phyloP scores from a whole-genome alignment of 2,888 invertebrate genomes.

The Calliscelio sp. region DNA sequence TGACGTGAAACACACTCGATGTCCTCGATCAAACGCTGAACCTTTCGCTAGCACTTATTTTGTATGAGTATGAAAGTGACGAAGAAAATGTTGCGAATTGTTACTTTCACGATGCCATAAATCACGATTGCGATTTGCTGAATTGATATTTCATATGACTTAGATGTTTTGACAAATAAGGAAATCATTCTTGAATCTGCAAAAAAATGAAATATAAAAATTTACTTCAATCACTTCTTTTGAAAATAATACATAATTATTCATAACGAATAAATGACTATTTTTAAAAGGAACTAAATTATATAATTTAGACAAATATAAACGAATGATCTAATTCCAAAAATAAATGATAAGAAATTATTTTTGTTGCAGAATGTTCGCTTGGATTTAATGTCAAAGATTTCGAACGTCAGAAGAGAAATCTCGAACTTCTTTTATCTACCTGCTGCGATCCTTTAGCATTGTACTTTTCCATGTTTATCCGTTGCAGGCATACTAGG shows the following conservation, averaged over 20 bases:
- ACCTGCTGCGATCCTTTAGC: neutral
- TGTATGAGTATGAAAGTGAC: neutral
- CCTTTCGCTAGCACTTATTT: neutral
- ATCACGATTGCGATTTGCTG: neutral
- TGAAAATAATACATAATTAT: too few relatives aligned
- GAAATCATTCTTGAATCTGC: too few relatives aligned
- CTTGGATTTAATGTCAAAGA: neutral
- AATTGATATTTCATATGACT: neutral
- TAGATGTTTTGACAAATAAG: neutral
- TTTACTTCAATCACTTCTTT: too few relatives aligned
- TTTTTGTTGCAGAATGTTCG: neutral
- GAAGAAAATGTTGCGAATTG: neutral
- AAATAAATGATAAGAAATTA: too few relatives aligned
- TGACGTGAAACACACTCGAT: neutral
- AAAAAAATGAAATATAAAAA: too few relatives aligned
- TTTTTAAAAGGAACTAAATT: too few relatives aligned
- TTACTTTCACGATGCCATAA: neutral
- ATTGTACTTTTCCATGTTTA: slow-evolving; percentile 17
- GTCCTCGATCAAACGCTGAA: neutral
- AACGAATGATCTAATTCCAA: too few relatives aligned
- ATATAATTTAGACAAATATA: too few relatives aligned
- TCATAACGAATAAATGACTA: too few relatives aligned
- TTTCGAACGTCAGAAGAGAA: neutral
- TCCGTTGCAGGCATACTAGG: slow-evolving; percentile 36
- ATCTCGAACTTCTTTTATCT: neutral